Percentiles rank a stretch among this genome's conserved stretches.
Evolutionary conservation across 2,888 invertebrate species (phyloP).

Genomic region (Heliconius ismenius): DNA sequence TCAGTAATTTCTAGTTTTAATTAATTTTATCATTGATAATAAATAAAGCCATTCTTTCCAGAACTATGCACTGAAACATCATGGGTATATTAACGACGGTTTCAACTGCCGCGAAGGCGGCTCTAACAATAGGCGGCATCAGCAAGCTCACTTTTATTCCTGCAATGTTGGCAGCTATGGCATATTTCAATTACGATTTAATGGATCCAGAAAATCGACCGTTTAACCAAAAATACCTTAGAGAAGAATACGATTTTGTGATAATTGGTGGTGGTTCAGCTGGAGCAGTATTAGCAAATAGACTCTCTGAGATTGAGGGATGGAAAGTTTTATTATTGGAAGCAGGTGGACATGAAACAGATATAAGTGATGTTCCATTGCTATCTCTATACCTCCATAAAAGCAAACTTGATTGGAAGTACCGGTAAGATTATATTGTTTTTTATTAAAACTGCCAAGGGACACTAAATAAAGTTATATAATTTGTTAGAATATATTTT

Average conservation of each 20-base stretch:
- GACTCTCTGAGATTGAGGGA: conserved; percentile 88
- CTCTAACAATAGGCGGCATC: conserved; percentile 86
- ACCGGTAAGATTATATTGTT: conserved; percentile 78
- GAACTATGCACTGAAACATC: conserved; percentile 48
- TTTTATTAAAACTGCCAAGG: neutral
- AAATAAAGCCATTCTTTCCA: conserved; percentile 14
- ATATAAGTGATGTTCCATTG: conserved; percentile 92
- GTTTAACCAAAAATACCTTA: conserved; percentile 84
- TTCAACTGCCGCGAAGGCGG: conserved; percentile 86
- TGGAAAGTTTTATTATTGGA: conserved; percentile 92
- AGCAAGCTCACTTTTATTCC: conserved; percentile 89
- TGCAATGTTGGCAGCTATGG: conserved; percentile 87
- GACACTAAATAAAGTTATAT: neutral
- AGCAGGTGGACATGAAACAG: conserved; percentile 93
- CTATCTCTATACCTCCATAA: conserved; percentile 94
- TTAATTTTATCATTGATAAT: too few species aligned
- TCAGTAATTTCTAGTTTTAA: too few species aligned
- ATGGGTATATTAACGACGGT: conserved; percentile 78
- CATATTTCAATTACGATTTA: conserved; percentile 92
- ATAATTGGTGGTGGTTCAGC: conserved; percentile 93
- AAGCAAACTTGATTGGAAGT: conserved; percentile 95
- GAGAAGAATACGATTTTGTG: conserved; percentile 90
- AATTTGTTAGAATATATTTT: too few species aligned
- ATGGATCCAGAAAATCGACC: conserved; percentile 92
- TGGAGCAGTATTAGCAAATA: conserved; percentile 90